Base-by-base conservation (phyloP, 2,113 vertebrate genomes). In the Calypte anna region DNA sequence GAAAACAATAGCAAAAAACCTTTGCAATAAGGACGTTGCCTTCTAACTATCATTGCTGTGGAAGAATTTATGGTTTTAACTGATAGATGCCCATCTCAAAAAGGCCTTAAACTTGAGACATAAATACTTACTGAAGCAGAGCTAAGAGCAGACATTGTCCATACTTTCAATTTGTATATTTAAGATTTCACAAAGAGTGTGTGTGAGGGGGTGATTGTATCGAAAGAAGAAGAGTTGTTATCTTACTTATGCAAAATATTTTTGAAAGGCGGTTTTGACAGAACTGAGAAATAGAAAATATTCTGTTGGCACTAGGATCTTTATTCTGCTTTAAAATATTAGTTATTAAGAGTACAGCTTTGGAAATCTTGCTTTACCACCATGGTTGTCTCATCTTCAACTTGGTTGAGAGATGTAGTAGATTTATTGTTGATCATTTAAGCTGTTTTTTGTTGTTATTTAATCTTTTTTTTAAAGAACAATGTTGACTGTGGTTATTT, bases 351-450 rank as follows among this genome's bases (percentile, higher is more conserved):
- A 38, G 13, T 33, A 33, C 9, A 30, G 10, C 67, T 94, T 67
- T 93, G 57, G 12, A 93, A 86, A 25, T 70, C 25, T 86, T 79
- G 50, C 51, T 78, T 75, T 83, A 48, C 18, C 21, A 38, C 28
- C 31, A 74, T 48, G 25, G 72, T 94, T 53, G 48, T 92, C 10
- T 90, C 8, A 24, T 94, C 57, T 77, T 93, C 44, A 46, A 6
- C 61, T 95, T 91, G 61, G 24, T 61, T 79, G 58, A 86, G 51
- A 67, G 44, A 75, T 17, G 16, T 0, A 33, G 31, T 6, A 91
- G 69, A 92, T 92, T 95, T 93, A 81, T 78, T 83, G 48, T 59
- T 74, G 31, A 9, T 94, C 82, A n/a, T 74, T 6, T 91, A 88
- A 91, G 38, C 48, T 69, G 48, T 31, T 9, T 48, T 33, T 6